Evolutionary conservation across 2,113 vertebrate genomes (phyloP), one percentile per base, ranked within the genome.

Genomic region (Zosterops pallidus): DNA sequence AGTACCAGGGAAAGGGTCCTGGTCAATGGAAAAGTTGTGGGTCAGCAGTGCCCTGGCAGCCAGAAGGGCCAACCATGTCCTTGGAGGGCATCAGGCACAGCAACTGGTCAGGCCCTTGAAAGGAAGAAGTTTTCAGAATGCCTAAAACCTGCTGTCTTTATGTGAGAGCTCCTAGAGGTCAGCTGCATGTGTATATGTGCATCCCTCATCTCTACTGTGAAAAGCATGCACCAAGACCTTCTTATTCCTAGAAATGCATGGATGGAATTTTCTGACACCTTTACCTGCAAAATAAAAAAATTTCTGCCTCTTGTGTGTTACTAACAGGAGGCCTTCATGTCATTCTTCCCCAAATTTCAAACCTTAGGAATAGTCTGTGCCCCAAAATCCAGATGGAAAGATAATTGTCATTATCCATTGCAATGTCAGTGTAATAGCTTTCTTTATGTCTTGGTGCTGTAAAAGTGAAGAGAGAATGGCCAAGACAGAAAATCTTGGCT

Each of bases 1-100:
- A 63, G 9, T 46, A 20, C 14, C 1, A 1, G 7, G 19, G 12
- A 64, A 56, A 9, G 41, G 28, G 23, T 64, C 19, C 41, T n/a
- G 50, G n/a, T 4, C 0, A 0, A 18, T 12, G 11, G 41, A 6
- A 63, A 74, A 57, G 14, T 8, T 47, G 1, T 47, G 28, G 2
- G 9, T 6, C 41, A 74, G n/a, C 59, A 39, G n/a, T 3, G 17
- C 7, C 49, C 41, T 64, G 57, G 18, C 22, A 84, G 59, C 14
- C 82, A 74, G 5, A 18, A 55, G 59, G 14, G 33, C 5, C 14
- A 64, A 2, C 5, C 0, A 0, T 64, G 69, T 47, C n/a, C n/a
- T 64, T 64, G n/a, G 18, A 17, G 9, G 5, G 3, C 28, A 84
- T n/a, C 49, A 55, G n/a, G 59, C 28, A 14, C 41, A 84, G 49